Base-by-base conservation (phyloP, 2,888 invertebrate species). In the Acleris laterana region DNA sequence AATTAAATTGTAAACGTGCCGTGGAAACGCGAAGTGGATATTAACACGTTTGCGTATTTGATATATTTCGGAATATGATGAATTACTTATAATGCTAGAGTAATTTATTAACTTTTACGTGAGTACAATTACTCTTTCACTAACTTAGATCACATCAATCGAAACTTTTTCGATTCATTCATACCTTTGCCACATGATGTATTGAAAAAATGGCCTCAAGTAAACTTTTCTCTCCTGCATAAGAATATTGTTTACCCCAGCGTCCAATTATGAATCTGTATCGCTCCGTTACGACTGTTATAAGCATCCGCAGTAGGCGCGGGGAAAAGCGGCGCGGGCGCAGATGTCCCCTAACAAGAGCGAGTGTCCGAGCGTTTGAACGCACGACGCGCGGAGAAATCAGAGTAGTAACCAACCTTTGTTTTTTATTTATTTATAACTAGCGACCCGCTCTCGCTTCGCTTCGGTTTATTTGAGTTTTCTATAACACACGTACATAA, bases 281-380 rank as follows among this genome's bases (percentile, higher is more conserved):
- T 56, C 53, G 52, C 17, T n/a, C 17, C 62, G 52, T 60, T 55
- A n/a, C 50, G n/a, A 56, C 56, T 19, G 59, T 63, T 66, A 63
- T 62, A 62, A 62, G 60, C 53, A 56, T 51, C 55, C 61, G 64
- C 63, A 68, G 68, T 5, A 46, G 74, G 72, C 71, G 68, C 71
- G 81, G 87, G 83, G 87, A 88, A 87, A 88, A 82, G 81, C 74
- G 63, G 83, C 80, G 75, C 81, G 75, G 70, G 75, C 79, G 79
- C 82, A 81, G 84, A 84, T 81, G 83, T 85, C 80, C 81, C 82
- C 82, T 84, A 85, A 85, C 85, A 85, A 87, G 85, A 84, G 82
- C 81, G 81, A 81, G 84, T 84, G 87, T 84, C 85, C 82, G 76
- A 83, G 80, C 81, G 79, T 85, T 85, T 83, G 79, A 79, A 74